phyloP scores from a whole-genome alignment of 2,797 vertebrate genomes.

The Pangasius larnaudii region DNA sequence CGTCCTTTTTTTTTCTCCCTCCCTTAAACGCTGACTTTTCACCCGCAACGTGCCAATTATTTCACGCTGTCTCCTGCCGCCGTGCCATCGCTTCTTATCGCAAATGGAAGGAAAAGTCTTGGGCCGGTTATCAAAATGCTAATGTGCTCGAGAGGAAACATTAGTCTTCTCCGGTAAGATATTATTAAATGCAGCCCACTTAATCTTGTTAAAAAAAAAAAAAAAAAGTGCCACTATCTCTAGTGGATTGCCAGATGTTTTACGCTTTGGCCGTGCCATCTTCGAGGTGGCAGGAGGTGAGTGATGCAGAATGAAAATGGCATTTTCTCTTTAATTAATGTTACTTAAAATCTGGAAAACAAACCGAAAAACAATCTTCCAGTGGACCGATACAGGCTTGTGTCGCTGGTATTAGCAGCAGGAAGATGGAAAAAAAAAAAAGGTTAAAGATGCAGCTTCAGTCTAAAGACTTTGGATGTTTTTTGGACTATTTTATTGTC shows the following conservation, averaged over 20 bases:
- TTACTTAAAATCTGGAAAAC: conserved; percentile 59
- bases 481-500: no score
- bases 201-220: conserved; percentile 65
- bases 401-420: background rate
- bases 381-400: background rate
- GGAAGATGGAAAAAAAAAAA: background rate
- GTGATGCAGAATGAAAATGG: conserved; percentile 61
- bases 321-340: conserved; percentile 57
- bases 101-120: conserved; percentile 62
- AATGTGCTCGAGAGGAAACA: conserved; percentile 68
- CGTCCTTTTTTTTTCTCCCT: conserved; percentile 24
- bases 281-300: conserved; percentile 51
- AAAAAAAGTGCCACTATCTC: conserved; percentile 64
- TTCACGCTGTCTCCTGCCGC: conserved; percentile 64
- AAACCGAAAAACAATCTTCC: background rate
- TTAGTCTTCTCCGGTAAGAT: conserved; percentile 68
- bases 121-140: conserved; percentile 71
- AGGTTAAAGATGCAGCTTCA: background rate
- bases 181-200: conserved; percentile 73
- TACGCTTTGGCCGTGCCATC: conserved; percentile 47
- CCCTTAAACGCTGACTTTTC: conserved; percentile 64
- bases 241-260: conserved; percentile 67
- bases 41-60: conserved; percentile 64
- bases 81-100: conserved; percentile 62
- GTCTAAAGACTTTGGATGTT: no score